Base-by-base conservation (phyloP, 1,140 invertebrate genomes). In the Thaumatotibia leucotreta region DNA sequence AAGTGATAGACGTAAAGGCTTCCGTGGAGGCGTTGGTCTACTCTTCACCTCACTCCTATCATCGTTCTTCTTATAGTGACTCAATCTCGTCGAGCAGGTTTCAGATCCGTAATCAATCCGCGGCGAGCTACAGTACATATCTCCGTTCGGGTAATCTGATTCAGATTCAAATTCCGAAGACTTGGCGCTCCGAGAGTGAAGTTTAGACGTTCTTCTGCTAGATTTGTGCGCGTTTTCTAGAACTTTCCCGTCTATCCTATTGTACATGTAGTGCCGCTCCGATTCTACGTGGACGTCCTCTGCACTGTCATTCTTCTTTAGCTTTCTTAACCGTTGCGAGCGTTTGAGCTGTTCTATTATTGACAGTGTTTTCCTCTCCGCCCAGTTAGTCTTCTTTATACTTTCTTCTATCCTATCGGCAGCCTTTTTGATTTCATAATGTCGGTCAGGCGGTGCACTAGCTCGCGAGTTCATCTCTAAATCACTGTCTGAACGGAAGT, bases 11-110 rank as follows among this genome's bases (percentile, higher is more conserved):
- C 96, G 91, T 0, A 97, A 76, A 0, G 96, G 97, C 80, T 97
- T 97, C 76, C 96, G 95, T 14, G 96, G 96, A 3, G 96, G 96
- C 14, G 94, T 94, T 3, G 96, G 96, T 29, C 95, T 88, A 1
- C 91, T 91, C 74, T 85, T 92, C 2, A 79, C 74, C 69, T 86
- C 81, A 22, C 82, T 73, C 33, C 73, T 68, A 5, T 88, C 81
- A 1, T 89, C 82, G 33, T 88, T 79, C 75, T 92, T 92, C 50
- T 87, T 89, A 69, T 91, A 91, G 64, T 91, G 87, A 61, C 91
- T 86, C 63, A 86, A 68, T 20, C 91, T 73, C 4, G 86, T 83
- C 1, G 86, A 90, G 50, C 88, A 84, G 22, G 89, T 91, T 74
- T 94, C 94, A 0, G 93, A 94, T 0, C 91, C 91, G 68, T 93